phyloP scores from a whole-genome alignment of 2,888 invertebrate genomes.

The Bugulina stolonifera region DNA sequence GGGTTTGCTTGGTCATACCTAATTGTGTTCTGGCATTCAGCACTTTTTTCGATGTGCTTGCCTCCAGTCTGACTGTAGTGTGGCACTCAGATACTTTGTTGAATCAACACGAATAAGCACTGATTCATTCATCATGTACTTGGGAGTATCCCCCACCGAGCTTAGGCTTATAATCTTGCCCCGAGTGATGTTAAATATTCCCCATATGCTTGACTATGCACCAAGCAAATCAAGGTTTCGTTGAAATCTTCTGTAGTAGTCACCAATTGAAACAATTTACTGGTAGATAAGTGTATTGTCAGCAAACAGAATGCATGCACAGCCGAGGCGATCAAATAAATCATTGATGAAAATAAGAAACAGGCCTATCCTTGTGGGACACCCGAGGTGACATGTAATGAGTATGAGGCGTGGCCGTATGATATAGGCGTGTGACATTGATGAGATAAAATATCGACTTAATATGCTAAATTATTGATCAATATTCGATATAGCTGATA shows the following conservation, averaged over 20 bases:
- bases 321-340: neutral
- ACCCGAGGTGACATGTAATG: too few relatives aligned
- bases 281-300: neutral
- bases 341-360: neutral
- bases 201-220: neutral
- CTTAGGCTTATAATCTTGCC: neutral
- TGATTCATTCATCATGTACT: neutral
- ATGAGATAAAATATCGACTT: too few relatives aligned
- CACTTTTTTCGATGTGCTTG: neutral
- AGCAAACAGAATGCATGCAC: neutral
- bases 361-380: too few relatives aligned
- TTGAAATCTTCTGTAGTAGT: neutral
- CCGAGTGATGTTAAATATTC: neutral
- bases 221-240: neutral
- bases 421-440: too few relatives aligned
- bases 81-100: constrained; percentile 11
- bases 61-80: neutral
- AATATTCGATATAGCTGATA: too few relatives aligned
- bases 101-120: neutral
- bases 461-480: too few relatives aligned
- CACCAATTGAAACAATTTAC: neutral
- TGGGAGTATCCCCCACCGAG: neutral
- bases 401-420: too few relatives aligned
- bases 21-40: neutral
- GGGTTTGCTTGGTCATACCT: neutral